phyloP scores from a whole-genome alignment of 2,888 invertebrate genomes.

The Brachylomia viminalis region DNA sequence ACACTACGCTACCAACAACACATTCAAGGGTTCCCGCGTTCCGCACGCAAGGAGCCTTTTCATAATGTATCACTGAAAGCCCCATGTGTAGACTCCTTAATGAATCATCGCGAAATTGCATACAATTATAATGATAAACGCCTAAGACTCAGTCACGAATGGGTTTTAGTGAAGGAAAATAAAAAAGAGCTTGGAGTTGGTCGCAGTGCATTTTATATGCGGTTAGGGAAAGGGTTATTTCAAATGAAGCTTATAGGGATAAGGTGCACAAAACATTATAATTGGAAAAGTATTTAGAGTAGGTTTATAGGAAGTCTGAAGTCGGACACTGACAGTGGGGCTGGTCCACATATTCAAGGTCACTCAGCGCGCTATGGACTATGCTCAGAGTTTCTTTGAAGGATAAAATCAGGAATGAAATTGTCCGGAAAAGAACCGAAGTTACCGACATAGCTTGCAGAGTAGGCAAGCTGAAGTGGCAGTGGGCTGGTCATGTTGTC shows the following conservation, averaged over 20 bases:
- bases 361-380: no score
- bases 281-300: not conserved
- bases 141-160: constrained; percentile 64
- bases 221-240: not conserved
- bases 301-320: no score
- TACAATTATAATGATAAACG: constrained; percentile 78
- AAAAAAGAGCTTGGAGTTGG: constrained; percentile 17
- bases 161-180: constrained; percentile 48
- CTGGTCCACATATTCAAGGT: no score
- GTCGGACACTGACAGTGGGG: no score
- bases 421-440: no score
- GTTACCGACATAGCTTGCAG: no score
- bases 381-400: no score
- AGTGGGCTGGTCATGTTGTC: no score
- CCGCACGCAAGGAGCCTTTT: constrained; percentile 84
- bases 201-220: constrained; percentile 28
- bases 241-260: not conserved
- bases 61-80: constrained; percentile 86
- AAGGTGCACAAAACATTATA: not conserved
- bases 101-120: constrained; percentile 83
- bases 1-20: constrained; percentile 62
- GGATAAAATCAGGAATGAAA: not conserved
- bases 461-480: no score
- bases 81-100: constrained; percentile 84
- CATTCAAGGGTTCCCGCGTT: constrained; percentile 82